A percentile compares a stretch with the other conserved stretches of the same genome.
Conservation (phyloP, 2,888 invertebrate genomes). For the Patella pellucida region DNA sequence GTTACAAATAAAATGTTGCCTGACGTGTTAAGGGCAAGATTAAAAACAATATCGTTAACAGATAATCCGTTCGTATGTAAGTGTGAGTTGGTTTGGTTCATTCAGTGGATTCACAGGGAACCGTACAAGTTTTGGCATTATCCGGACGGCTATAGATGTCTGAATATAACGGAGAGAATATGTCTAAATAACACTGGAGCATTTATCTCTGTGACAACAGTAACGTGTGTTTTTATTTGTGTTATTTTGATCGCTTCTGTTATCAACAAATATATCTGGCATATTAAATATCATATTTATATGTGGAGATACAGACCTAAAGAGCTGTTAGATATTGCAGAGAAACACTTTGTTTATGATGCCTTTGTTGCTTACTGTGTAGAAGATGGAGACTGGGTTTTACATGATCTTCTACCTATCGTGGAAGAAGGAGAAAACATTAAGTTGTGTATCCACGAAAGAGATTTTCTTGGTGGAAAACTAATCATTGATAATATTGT, state of each 20-base stretch:
- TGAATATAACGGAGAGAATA: background rate
- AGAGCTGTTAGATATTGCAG: background rate
- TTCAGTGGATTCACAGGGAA: conserved; percentile 27
- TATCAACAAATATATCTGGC: background rate
- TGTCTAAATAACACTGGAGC: background rate
- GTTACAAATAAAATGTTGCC: background rate
- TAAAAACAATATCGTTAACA: conserved; percentile 73
- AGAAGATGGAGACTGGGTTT: conserved; percentile 78
- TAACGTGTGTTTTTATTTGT: background rate
- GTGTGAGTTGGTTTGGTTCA: conserved; percentile 71
- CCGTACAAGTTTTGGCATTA: background rate
- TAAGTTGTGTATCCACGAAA: conserved; percentile 78
- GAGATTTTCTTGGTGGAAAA: conserved; percentile 81
- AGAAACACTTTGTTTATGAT: conserved; percentile 73
- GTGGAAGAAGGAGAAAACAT: conserved; percentile 74
- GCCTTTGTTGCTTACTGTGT: conserved; percentile 81
- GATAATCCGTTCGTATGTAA: conserved; percentile 77
- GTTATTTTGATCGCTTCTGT: background rate
- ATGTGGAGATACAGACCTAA: conserved; percentile 39
- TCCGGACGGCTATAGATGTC: background rate
- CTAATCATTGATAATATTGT: conserved; percentile 81
- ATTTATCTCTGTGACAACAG: background rate
- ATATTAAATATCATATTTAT: background rate
- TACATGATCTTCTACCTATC: conserved; percentile 77
- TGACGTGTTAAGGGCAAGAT: background rate